Evolutionary conservation across 2,113 vertebrate genomes (phyloP).

Genomic region (Nothobranchius furzeri): DNA sequence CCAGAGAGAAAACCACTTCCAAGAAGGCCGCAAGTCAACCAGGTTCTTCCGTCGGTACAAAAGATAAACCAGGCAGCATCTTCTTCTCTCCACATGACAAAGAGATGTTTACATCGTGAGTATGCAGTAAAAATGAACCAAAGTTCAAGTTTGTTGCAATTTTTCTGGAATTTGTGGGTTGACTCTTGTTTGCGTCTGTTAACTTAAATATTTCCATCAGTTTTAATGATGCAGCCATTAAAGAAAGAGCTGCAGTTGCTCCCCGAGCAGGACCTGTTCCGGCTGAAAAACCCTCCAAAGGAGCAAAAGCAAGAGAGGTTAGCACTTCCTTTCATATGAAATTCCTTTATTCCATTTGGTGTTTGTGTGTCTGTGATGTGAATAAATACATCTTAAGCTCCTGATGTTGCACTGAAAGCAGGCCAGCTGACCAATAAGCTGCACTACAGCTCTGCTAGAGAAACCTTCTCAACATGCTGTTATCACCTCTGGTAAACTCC

Average conservation of each 20-base stretch:
- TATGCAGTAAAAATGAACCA: conserved; percentile 32
- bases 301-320: conserved; percentile 73
- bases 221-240: conserved; percentile 72
- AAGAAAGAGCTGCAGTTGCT: conserved; percentile 58
- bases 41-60: conserved; percentile 60
- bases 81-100: conserved; percentile 91
- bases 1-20: conserved; percentile 59
- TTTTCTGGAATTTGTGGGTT: neutral
- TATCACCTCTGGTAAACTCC: conserved; percentile 80
- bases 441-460: conserved; percentile 14
- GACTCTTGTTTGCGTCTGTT: neutral
- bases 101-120: conserved; percentile 83
- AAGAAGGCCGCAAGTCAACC: conserved; percentile 68
- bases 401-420: neutral
- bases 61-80: conserved; percentile 76
- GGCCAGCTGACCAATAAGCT: conserved; percentile 5
- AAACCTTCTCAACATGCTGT: conserved; percentile 63
- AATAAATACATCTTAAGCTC: conserved; percentile 8
- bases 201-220: conserved; percentile 46
- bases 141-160: neutral
- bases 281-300: conserved; percentile 75
- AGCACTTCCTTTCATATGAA: conserved; percentile 21
- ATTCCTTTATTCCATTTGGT: no score
- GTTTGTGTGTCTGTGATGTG: conserved; percentile 26
- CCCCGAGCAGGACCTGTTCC: conserved; percentile 73